These are phyloP conservation scores for Choristoneura rosaceana DNA, from an alignment of 2,888 invertebrate genomes.

Conservation along the genomic window DNA sequence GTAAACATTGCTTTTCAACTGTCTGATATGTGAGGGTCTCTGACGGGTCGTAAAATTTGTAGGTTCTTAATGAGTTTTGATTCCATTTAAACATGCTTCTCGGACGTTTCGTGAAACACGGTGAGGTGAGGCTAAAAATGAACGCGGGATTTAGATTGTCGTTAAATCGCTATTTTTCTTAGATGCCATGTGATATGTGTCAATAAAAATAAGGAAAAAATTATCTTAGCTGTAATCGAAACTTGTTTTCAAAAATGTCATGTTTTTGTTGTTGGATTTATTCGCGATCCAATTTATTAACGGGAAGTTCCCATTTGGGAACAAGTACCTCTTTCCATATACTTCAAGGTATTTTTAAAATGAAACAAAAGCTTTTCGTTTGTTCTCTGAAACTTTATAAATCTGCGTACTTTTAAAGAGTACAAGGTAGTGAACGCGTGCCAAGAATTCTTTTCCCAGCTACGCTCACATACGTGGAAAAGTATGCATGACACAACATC, in stretches of 20 bases:
- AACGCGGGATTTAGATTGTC: no score
- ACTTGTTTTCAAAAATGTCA: no score
- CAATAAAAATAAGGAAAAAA: no score
- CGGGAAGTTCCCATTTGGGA: no score
- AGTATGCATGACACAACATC: background rate
- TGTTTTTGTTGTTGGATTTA: background rate
- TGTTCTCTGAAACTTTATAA: background rate
- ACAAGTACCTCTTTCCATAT: background rate
- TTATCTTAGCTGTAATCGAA: no score
- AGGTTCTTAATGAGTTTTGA: background rate
- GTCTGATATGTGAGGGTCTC: background rate
- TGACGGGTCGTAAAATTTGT: background rate
- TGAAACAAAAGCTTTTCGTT: background rate
- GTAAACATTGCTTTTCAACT: background rate
- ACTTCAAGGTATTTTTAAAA: background rate
- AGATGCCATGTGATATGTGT: background rate
- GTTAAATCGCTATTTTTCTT: no score
- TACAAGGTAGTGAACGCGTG: conserved; percentile 12
- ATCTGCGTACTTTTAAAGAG: conserved; percentile 12
- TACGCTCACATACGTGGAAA: conserved; percentile 13
- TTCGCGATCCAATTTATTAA: background rate
- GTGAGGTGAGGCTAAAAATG: no score
- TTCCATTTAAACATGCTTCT: background rate
- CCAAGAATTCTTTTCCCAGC: conserved; percentile 16
- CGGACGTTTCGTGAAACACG: no score